Base-by-base conservation (phyloP, 2,797 vertebrate species). In the Enteromius afrohamiltoni region DNA sequence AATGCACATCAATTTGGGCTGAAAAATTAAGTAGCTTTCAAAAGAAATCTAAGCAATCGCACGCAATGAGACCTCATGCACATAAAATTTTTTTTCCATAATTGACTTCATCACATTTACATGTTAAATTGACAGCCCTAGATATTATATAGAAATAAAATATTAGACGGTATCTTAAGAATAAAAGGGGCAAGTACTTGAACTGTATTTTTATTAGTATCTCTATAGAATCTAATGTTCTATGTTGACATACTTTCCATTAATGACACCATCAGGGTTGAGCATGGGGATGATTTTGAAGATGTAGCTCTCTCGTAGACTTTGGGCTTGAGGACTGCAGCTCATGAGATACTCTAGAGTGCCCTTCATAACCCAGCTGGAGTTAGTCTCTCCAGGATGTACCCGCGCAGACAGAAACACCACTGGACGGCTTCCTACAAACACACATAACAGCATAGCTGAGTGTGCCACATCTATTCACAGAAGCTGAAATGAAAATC, bases 321-420 rank as follows among this genome's bases (percentile, higher is more conserved):
- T 96, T 80, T 96, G 96, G 21, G 98, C 97, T 86, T 95, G 91
- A 17, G 96, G 92, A 88, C 92, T 96, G 89, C 92, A 95, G 90
- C 97, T 95, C 96, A 98, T 97, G 90, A 99, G 96, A 91, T 97
- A 99, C 89, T 99, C 97, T 94, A 99, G 89, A 0, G 97, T 98
- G 89, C 98, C 98, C 91, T 99, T 99, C 98, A 99, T 99, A 90
- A 99, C 97, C 98, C 98, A 99, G 92, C 98, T 99, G 85, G 98
- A 95, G 19, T 99, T 99, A 70, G 97, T 99, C 92, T 99, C 98
- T 89, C 98, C 98, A 47, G 98, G 98, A 94, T 99, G 98, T 47
- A 99, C 98, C 88, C 98, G 95, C 76, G 97, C 95, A 65, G 96
- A 96, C n/a, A 99, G 92, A 90, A 99, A 98, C 94, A 99, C 88